Evolutionary conservation across 2,113 vertebrate species (phyloP).

Genomic region (Oenanthe melanoleuca): DNA sequence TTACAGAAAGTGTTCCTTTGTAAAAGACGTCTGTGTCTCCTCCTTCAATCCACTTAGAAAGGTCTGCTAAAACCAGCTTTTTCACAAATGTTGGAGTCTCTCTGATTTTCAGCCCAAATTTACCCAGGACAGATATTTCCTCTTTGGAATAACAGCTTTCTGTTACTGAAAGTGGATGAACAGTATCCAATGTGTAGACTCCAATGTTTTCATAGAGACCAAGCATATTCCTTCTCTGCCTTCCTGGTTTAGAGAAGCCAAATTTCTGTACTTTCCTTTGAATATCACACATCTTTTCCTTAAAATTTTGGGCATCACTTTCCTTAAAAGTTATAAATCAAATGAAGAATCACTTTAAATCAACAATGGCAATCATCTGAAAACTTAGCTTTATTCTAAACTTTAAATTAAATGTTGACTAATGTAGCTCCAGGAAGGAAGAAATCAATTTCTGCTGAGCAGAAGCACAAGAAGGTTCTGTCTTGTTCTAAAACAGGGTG

Average conservation of each 20-base stretch:
- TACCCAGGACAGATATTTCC: not conserved
- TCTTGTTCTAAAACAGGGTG: not conserved
- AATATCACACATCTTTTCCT: not conserved
- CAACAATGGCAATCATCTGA: not conserved
- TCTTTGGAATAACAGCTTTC: not conserved
- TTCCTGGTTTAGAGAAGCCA: not conserved
- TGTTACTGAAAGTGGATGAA: not conserved
- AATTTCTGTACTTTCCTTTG: not conserved
- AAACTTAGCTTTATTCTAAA: not conserved
- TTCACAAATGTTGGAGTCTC: not conserved
- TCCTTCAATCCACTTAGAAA: not conserved
- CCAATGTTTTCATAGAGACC: not conserved
- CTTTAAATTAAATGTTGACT: not conserved
- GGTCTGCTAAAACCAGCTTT: not conserved
- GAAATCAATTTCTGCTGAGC: not conserved
- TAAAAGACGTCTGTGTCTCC: not conserved
- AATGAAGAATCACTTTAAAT: not conserved
- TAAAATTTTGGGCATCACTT: not conserved
- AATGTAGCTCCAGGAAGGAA: not conserved
- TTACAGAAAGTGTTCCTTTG: not conserved
- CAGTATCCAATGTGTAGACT: not conserved
- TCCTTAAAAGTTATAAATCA: not conserved
- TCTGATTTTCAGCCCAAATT: not conserved
- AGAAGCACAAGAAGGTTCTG: not conserved
- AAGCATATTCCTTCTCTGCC: not conserved